Conservation (phyloP, 2,888 invertebrate genomes). For the Strigamia maritima region DNA sequence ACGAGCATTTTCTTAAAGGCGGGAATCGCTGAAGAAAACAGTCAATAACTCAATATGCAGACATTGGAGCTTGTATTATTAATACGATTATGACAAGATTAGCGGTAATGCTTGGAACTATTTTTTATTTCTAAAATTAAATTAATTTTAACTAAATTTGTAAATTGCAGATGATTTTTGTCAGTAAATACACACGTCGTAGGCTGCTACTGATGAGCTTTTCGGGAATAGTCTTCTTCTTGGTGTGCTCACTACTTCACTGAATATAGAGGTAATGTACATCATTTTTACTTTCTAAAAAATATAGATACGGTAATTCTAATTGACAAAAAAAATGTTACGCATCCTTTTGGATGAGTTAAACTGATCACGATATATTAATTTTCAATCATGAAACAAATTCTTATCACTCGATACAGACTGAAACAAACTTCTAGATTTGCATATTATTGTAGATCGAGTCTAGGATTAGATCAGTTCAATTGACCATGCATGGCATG, state of each 20-base stretch:
- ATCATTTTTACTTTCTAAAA: not conserved
- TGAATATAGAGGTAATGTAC: conserved; percentile 39
- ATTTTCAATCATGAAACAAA: too few species aligned
- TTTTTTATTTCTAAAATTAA: not conserved
- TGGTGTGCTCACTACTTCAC: conserved; percentile 39
- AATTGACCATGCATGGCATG: too few species aligned
- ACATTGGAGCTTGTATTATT: conserved; percentile 71
- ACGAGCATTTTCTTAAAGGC: conserved; percentile 71
- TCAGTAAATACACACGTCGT: conserved; percentile 61
- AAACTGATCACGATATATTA: too few species aligned
- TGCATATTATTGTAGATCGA: too few species aligned
- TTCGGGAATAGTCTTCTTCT: conserved; percentile 59
- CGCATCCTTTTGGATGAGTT: too few species aligned
- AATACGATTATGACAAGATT: conserved; percentile 67
- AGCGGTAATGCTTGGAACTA: conserved; percentile 54
- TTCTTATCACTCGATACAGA: too few species aligned
- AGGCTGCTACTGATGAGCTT: conserved; percentile 63
- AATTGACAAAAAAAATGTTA: too few species aligned
- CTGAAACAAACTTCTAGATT: too few species aligned
- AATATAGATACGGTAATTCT: too few species aligned
- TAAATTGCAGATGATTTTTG: conserved; percentile 45
- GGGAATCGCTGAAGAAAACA: conserved; percentile 59
- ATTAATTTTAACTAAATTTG: not conserved
- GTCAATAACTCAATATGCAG: conserved; percentile 62
- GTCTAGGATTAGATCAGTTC: too few species aligned